These are phyloP conservation scores for Orcinus orca DNA, from an alignment of 2,113 vertebrate genomes.

Conservation along the genomic window DNA sequence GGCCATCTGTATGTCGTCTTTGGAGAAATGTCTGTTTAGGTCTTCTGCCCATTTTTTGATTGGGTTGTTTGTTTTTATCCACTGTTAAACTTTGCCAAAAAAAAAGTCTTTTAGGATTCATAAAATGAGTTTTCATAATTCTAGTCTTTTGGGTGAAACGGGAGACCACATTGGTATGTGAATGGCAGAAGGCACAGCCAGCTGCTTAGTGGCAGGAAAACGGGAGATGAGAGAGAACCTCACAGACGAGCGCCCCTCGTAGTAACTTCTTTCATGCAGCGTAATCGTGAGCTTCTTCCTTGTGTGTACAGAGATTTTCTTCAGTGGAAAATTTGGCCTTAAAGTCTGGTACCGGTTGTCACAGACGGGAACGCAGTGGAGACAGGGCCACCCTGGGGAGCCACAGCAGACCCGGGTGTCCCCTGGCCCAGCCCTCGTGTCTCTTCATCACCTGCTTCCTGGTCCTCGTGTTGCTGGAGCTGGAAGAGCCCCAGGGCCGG, in stretches of 20 bases:
- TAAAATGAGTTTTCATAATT: neutral
- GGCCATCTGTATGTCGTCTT: too few species aligned
- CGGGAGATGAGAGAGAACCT: neutral
- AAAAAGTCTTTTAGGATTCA: neutral
- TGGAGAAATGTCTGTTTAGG: too few species aligned
- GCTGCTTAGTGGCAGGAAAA: fast-evolving
- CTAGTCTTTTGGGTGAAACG: neutral
- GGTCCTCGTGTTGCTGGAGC: neutral
- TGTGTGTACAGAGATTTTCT: neutral
- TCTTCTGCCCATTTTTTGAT: too few species aligned
- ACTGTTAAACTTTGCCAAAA: neutral
- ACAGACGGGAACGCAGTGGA: neutral
- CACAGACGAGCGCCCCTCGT: fast-evolving
- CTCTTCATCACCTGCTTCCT: neutral
- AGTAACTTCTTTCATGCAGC: neutral
- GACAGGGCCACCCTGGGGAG: too few species aligned
- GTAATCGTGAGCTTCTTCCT: neutral
- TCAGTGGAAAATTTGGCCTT: neutral
- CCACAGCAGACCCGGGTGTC: too few species aligned
- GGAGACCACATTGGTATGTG: neutral
- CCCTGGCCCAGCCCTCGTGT: neutral
- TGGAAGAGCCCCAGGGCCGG: neutral
- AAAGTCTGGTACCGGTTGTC: neutral
- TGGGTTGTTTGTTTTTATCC: neutral
- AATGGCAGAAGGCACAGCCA: neutral